Base-by-base conservation (phyloP, 2,113 vertebrate genomes). In the Xyliphius kryptos region DNA sequence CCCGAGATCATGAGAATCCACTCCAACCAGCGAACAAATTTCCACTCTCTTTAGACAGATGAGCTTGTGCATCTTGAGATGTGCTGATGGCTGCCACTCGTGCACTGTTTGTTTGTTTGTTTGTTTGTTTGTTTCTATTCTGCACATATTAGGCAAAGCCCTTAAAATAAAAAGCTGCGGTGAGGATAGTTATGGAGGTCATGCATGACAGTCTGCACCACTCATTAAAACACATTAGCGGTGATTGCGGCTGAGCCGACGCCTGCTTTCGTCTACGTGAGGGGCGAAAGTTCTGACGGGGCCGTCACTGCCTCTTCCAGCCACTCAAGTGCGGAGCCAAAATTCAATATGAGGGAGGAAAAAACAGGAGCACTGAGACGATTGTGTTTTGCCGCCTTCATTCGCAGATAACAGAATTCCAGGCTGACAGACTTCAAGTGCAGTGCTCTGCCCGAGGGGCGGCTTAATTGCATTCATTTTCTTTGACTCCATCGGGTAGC, bases 331-430 rank as follows among this genome's bases (percentile, higher is more conserved):
- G 10, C 40, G 16, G 13, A 54, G 63, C 59, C 74, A 60, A 68
- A 76, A 75, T 78, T 67, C 74, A 68, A 79, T 75, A 74, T 72
- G 78, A 76, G 72, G 73, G 20, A 53, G 65, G 53, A 59, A 71
- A 50, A 76, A 75, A 13, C 55, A 73, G 70, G 54, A 69, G 63
- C 69, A 73, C 75, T 74, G 74, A 79, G 69, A 36, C 48, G 19
- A 67, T 57, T 57, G 55, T 46, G 49, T 62, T 72, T 56, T 65
- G 48, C 63, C 50, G 48, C 82, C 75, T 83, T 84, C 76, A 83
- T 84, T 79, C 80, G 62, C n/a, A 75, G 81, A 88, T 87, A 86
- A 89, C 82, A 82, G 81, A 79, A 85, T 85, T 86, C 73, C 79
- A 70, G 77, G 77, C 76, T 86, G 87, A 85, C 83, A 88, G 83